These are phyloP conservation scores for Drosophila imparisetae DNA, from an alignment of 2,888 invertebrate genomes.

Conservation along the genomic window DNA sequence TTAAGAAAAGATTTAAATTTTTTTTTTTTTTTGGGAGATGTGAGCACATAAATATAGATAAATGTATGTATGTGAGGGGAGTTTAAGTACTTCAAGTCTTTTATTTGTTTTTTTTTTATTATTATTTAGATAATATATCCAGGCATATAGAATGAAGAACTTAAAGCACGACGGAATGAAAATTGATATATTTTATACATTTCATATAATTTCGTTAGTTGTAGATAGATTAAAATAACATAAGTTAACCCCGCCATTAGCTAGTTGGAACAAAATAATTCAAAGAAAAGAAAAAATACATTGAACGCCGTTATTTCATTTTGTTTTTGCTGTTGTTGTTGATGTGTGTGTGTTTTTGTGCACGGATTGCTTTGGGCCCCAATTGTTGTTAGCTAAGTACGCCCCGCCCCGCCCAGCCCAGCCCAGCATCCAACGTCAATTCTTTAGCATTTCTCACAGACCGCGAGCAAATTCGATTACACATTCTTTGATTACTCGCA, in stretches of 20 bases:
- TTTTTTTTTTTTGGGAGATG: slow-evolving; percentile 4
- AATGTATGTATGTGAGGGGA: slow-evolving; percentile 15
- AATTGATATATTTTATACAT: slow-evolving; percentile 39
- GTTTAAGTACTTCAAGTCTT: slow-evolving; percentile 59
- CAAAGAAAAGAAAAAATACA: slow-evolving; percentile 40
- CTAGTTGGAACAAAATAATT: slow-evolving; percentile 58
- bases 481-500: neutral
- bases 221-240: slow-evolving; percentile 45
- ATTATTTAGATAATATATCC: slow-evolving; percentile 49
- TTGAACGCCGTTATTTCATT: slow-evolving; percentile 10
- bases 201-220: slow-evolving; percentile 48
- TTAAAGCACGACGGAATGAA: slow-evolving; percentile 67
- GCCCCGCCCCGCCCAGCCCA: neutral
- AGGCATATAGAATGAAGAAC: slow-evolving; percentile 46
- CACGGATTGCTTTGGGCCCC: slow-evolving; percentile 29
- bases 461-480: neutral
- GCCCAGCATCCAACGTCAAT: neutral
- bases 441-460: neutral
- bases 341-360: slow-evolving; percentile 13
- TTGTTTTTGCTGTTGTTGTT: neutral
- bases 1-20: slow-evolving; percentile 22
- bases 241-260: slow-evolving; percentile 71
- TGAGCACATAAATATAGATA: slow-evolving; percentile 34
- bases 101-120: slow-evolving; percentile 10
- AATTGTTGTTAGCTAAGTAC: slow-evolving; percentile 3